Evolutionary conservation across 2,113 vertebrate genomes (phyloP).

Genomic region (Tinamus guttatus): DNA sequence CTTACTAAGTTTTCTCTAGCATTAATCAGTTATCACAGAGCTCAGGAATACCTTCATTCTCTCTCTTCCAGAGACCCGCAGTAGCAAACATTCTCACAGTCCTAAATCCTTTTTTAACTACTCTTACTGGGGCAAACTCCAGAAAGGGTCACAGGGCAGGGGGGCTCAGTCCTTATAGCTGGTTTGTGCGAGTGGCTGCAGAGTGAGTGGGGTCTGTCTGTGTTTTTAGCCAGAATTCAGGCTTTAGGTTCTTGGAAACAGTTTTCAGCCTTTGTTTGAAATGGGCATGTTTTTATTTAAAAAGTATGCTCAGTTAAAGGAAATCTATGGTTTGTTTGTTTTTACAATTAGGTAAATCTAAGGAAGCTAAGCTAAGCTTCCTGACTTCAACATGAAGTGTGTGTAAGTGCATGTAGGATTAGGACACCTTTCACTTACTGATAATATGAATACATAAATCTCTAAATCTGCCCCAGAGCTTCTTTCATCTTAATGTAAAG

Average conservation of each 20-base stretch:
- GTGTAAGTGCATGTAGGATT: not conserved
- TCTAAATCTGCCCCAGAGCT: not conserved
- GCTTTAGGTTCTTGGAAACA: not conserved
- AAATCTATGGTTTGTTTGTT: not conserved
- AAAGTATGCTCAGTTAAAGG: not conserved
- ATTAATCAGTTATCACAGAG: not conserved
- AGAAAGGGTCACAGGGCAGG: not conserved
- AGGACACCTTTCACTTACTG: not conserved
- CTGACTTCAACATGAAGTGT: not conserved
- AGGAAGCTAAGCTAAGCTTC: not conserved
- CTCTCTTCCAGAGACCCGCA: not conserved
- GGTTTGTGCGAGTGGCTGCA: not conserved
- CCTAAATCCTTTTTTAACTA: not conserved
- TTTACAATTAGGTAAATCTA: not conserved
- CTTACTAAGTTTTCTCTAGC: not conserved
- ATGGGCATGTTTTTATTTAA: not conserved
- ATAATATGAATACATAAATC: not conserved
- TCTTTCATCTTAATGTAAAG: not conserved
- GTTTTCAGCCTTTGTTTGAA: not conserved
- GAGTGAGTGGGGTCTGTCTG: not conserved
- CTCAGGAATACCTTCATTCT: not conserved
- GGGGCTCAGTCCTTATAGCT: not conserved
- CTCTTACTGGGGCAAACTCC: not conserved
- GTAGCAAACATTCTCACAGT: not conserved
- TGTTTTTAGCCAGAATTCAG: not conserved